phyloP scores from a whole-genome alignment of 2,888 invertebrate species.

The Dicyrtoma fusca region DNA sequence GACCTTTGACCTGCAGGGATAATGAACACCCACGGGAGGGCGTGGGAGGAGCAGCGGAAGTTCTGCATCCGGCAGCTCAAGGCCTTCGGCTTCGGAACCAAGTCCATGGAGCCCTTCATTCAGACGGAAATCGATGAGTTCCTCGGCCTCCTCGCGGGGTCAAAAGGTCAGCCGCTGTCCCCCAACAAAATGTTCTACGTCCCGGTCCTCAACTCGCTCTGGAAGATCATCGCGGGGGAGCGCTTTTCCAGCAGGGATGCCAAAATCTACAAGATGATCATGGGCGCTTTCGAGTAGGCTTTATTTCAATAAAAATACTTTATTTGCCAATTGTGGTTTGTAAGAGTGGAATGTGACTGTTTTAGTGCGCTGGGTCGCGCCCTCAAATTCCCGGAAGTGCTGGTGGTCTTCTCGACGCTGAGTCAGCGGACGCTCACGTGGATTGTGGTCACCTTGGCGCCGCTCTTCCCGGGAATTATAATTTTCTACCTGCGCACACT shows the following conservation, averaged over 20 bases:
- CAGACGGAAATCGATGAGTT: neutral
- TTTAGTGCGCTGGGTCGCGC: neutral
- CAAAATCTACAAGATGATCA: neutral
- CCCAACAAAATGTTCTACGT: neutral
- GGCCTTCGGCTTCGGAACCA: conserved; percentile 1
- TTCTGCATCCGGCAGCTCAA: neutral
- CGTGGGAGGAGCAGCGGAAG: conserved; percentile 16
- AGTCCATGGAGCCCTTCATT: conserved; percentile 6
- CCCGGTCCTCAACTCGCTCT: conserved; percentile 1
- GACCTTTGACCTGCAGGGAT: conserved; percentile 13
- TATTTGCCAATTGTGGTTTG: no score
- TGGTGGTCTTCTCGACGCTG: neutral
- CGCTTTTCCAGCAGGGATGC: neutral
- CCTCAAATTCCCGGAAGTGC: neutral
- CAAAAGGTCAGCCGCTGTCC: neutral
- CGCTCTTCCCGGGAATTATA: no score
- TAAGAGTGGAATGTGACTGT: no score
- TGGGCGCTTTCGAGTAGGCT: neutral
- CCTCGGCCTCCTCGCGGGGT: neutral
- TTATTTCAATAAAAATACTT: no score
- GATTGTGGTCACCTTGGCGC: neutral
- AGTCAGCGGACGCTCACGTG: neutral
- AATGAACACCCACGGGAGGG: neutral
- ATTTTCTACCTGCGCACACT: no score
- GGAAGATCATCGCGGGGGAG: conserved; percentile 12